Evolutionary conservation across 2,888 invertebrate genomes (phyloP), one percentile per base, ranked within the genome.

Genomic region (Aproaerema taeniolella): DNA sequence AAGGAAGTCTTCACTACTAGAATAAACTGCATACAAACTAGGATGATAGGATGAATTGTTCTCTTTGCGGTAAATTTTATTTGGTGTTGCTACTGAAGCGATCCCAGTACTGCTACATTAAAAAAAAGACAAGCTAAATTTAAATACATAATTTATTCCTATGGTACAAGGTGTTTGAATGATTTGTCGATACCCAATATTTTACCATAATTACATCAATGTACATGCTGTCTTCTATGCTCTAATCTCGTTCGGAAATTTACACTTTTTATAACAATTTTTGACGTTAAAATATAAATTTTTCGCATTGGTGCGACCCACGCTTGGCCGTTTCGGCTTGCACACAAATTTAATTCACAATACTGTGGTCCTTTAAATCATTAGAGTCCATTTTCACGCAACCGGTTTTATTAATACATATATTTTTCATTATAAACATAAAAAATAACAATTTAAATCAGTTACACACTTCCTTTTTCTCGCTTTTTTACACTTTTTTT

Each of bases 111-210:
- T n/a, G n/a, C n/a, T n/a, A n/a, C n/a, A n/a, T n/a, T 26, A 26
- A 26, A 9, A 9, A n/a, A 26, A 26, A 9, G 26, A 9, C 26
- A 26, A n/a, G n/a, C 26, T 9, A 26, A 26, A 26, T 78, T 85
- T 85, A 82, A 83, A 83, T 85, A 86, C 81, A 83, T 86, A 83
- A 86, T 86, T 86, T 85, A 85, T 85, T 83, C 70, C 76, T 83
- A 85, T 85, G 75, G 80, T 85, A 85, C 83, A 80, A 67, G 64
- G 66, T 76, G 72, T 74, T 62, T 66, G 68, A 79, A 81, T 80
- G 81, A 78, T 78, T 71, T 71, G 61, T 61, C 51, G 56, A 63
- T 57, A 62, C 55, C 54, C 52, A 37, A 20, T 32, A 37, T 24
- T 32, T 16, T 20, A 16, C 35, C 31, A 15, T 31, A 58, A 48